Evolutionary conservation across 2,113 vertebrate genomes (phyloP).

Genomic region (Semnopithecus entellus): DNA sequence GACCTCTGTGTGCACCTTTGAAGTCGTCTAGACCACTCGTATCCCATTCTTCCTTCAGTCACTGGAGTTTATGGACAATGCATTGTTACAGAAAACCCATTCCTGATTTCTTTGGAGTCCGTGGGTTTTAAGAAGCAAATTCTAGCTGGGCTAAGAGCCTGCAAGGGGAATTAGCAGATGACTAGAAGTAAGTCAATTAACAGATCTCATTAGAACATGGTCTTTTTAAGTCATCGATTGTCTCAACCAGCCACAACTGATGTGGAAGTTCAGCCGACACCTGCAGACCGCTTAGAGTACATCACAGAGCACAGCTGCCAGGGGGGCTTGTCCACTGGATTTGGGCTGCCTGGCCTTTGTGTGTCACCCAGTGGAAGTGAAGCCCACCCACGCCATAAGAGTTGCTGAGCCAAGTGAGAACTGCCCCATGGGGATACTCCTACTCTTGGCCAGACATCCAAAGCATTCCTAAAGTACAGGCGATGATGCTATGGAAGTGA

Average conservation of each 20-base stretch:
- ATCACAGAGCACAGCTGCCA: too few relatives aligned
- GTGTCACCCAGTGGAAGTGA: background rate
- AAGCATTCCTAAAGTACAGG: background rate
- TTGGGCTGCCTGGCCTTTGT: fast-evolving
- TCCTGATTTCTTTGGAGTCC: background rate
- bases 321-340: background rate
- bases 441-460: background rate
- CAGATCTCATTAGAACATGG: background rate
- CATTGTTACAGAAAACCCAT: background rate
- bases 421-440: background rate
- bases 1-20: background rate
- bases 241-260: background rate
- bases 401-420: background rate
- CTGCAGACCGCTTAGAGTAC: background rate
- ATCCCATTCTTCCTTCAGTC: background rate
- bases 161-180: background rate
- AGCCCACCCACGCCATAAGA: background rate
- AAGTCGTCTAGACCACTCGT: background rate
- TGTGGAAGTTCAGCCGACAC: background rate
- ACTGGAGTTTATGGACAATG: background rate
- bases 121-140: background rate
- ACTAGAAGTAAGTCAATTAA: background rate
- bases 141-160: background rate
- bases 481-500: fast-evolving
- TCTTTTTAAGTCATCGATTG: background rate